Percentiles rank a stretch among this genome's conserved stretches.
phyloP scores from a whole-genome alignment of 2,888 invertebrate species.

The Liposcelis brunnea region DNA sequence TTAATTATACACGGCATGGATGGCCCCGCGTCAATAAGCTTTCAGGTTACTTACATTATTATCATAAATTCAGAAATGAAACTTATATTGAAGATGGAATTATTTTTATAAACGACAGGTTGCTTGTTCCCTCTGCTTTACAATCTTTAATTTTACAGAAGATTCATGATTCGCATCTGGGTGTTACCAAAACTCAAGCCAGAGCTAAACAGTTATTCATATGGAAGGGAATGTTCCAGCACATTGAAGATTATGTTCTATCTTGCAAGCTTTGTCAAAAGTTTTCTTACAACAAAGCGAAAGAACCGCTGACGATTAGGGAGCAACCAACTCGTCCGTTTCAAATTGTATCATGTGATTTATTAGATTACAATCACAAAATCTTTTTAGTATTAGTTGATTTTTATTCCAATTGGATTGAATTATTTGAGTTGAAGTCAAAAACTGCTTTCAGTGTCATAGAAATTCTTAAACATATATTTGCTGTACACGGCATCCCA shows the following conservation, averaged over 20 bases:
- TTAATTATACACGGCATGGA: background rate
- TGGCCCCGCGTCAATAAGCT: conserved; percentile 8
- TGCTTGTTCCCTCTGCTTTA: conserved; percentile 13
- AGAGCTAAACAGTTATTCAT: conserved; percentile 13
- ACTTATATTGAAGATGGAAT: conserved; percentile 16
- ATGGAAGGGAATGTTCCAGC: conserved; percentile 13
- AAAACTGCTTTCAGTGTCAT: conserved; percentile 9
- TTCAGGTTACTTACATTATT: conserved; percentile 14
- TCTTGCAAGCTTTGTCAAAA: conserved; percentile 10
- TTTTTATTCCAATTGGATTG: conserved; percentile 14
- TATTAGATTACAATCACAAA: conserved; percentile 12
- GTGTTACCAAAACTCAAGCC: conserved; percentile 12
- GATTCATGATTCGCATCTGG: conserved; percentile 15
- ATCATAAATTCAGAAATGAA: conserved; percentile 18
- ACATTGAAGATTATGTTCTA: conserved; percentile 13
- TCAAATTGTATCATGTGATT: conserved; percentile 12
- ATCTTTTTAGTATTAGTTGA: conserved; percentile 12
- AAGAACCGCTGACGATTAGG: conserved; percentile 11
- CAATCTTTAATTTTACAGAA: conserved; percentile 10
- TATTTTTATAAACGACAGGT: conserved; percentile 16
- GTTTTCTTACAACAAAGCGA: conserved; percentile 4
- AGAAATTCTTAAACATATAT: conserved; percentile 9
- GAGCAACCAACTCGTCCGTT: conserved; percentile 12
- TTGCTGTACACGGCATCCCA: conserved; percentile 9
- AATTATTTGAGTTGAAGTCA: conserved; percentile 7